phyloP scores from a whole-genome alignment of 2,888 invertebrate genomes.

The Hypolimnas misippus region DNA sequence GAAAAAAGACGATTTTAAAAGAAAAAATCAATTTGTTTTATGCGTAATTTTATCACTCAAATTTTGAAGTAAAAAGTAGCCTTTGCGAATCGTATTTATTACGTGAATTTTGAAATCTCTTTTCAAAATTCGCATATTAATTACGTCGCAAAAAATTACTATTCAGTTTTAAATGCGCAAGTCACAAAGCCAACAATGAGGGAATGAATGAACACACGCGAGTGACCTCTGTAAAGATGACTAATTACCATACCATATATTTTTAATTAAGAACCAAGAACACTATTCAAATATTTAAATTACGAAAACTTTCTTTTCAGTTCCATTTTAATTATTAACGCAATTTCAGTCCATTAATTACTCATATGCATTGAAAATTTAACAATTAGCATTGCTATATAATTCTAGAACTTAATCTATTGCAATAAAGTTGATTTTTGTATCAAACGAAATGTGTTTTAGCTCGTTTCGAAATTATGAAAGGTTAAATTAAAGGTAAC shows the following conservation, averaged over 20 bases:
- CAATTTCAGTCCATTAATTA: not conserved
- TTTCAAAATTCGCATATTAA: too few relatives aligned
- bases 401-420: not conserved
- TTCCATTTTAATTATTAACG: not conserved
- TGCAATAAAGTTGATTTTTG: not conserved
- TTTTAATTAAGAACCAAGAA: not conserved
- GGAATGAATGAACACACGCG: too few relatives aligned
- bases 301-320: not conserved
- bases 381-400: not conserved
- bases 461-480: not conserved
- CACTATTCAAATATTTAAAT: not conserved
- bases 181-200: too few relatives aligned
- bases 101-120: too few relatives aligned
- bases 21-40: too few relatives aligned
- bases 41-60: too few relatives aligned
- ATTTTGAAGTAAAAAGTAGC: too few relatives aligned
- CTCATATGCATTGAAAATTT: slow-evolving; percentile 1
- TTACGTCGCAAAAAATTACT: too few relatives aligned
- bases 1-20: too few relatives aligned
- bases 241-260: not conserved
- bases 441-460: not conserved
- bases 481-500: slow-evolving; percentile 31
- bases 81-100: too few relatives aligned
- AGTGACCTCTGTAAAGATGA: not conserved
- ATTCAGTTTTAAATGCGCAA: too few relatives aligned